phyloP scores from a whole-genome alignment of 2,113 vertebrate genomes.

The Siniperca chuatsi region DNA sequence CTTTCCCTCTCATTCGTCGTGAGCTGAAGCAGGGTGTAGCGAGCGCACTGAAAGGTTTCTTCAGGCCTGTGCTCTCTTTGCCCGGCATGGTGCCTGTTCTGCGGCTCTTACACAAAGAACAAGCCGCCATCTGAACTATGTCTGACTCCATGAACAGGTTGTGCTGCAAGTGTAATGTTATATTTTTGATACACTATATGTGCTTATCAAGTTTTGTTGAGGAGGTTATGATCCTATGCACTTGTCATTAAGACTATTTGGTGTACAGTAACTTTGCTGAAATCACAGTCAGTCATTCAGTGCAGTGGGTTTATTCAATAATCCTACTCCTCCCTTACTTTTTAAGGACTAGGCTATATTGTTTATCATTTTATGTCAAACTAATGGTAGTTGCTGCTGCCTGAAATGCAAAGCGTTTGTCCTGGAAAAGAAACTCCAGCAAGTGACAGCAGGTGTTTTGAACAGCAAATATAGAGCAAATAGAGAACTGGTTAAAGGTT shows the following conservation, averaged over 20 bases:
- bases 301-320: background rate
- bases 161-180: background rate
- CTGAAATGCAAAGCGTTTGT: background rate
- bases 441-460: background rate
- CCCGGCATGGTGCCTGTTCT: slow-evolving; percentile 57
- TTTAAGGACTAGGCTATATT: background rate
- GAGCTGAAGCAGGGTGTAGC: slow-evolving; percentile 24
- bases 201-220: too few species aligned
- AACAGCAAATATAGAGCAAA: background rate
- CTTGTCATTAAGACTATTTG: background rate
- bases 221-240: too few species aligned
- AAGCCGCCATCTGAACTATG: slow-evolving; percentile 40
- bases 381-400: background rate
- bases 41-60: slow-evolving; percentile 52
- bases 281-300: background rate
- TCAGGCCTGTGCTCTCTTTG: slow-evolving; percentile 31
- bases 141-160: slow-evolving; percentile 17
- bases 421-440: background rate
- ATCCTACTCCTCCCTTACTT: background rate
- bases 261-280: background rate
- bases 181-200: background rate
- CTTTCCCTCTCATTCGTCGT: slow-evolving; percentile 45
- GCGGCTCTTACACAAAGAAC: slow-evolving; percentile 39
- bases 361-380: background rate
- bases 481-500: background rate